phyloP scores from a whole-genome alignment of 2,888 invertebrate species.

The Perizoma flavofasciatum region DNA sequence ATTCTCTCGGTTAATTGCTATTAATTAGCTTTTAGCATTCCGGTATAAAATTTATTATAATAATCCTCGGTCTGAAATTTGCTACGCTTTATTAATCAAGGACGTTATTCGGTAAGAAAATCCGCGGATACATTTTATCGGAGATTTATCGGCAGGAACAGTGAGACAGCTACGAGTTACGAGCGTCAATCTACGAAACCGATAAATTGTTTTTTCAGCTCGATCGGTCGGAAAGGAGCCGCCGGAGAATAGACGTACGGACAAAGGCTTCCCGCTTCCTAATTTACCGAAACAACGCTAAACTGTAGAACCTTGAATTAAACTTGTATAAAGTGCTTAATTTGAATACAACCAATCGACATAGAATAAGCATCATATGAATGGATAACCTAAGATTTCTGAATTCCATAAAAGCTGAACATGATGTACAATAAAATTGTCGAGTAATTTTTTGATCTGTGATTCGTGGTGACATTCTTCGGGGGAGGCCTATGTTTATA shows the following conservation, averaged over 20 bases:
- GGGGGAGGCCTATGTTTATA: too few species aligned
- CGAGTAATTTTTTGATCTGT: too few species aligned
- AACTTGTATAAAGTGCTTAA: constrained; percentile 38
- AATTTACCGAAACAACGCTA: constrained; percentile 41
- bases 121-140: constrained; percentile 36
- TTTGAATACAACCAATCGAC: constrained; percentile 38
- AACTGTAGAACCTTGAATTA: constrained; percentile 37
- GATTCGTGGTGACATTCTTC: too few species aligned
- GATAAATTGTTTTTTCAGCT: constrained; percentile 44
- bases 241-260: constrained; percentile 36
- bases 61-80: constrained; percentile 25
- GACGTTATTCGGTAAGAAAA: constrained; percentile 29
- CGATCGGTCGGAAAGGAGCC: constrained; percentile 37
- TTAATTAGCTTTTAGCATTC: constrained; percentile 33
- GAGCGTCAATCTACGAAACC: constrained; percentile 43
- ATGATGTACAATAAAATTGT: too few species aligned
- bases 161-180: constrained; percentile 43
- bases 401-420: too few species aligned
- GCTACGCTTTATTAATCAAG: constrained; percentile 31
- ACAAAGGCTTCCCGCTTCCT: constrained; percentile 40
- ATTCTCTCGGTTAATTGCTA: constrained; percentile 27
- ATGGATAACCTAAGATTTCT: not conserved
- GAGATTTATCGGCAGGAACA: constrained; percentile 40
- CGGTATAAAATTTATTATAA: constrained; percentile 33
- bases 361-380: constrained; percentile 20